Evolutionary conservation across 2,113 vertebrate species (phyloP).

Genomic region (Labeo catla): DNA sequence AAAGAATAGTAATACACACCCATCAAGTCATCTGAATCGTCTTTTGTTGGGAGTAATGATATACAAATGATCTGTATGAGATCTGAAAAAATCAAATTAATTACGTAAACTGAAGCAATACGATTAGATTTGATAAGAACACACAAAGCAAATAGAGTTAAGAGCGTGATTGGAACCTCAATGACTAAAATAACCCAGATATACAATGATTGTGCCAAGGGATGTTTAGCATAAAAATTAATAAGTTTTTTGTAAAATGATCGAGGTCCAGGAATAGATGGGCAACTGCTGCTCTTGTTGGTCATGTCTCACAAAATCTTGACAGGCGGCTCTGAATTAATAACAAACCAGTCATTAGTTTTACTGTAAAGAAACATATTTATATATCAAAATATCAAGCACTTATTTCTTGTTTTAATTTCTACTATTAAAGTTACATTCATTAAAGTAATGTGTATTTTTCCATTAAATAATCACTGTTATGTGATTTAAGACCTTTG

Average conservation of each 20-base stretch:
- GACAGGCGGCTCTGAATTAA: not conserved
- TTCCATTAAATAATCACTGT: no score
- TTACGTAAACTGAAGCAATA: not conserved
- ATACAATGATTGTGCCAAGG: not conserved
- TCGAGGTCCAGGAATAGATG: no score
- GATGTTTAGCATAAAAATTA: not conserved
- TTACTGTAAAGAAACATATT: no score
- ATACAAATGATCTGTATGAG: not conserved
- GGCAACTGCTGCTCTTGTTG: not conserved
- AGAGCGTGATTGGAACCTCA: not conserved
- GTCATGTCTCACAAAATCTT: not conserved
- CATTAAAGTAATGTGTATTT: no score
- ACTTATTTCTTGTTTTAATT: no score
- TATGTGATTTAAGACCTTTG: no score
- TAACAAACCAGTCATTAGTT: not conserved
- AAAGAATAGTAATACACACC: not conserved
- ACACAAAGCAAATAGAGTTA: constrained; percentile 5
- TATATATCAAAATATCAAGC: no score
- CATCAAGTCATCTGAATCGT: not conserved
- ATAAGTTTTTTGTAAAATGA: not conserved
- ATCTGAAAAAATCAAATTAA: constrained; percentile 12
- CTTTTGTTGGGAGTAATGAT: not conserved
- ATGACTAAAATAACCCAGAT: not conserved
- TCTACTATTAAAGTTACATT: no score
- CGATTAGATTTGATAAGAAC: not conserved